These are phyloP conservation scores for Chrysolina oricalcia DNA, from an alignment of 2,888 invertebrate genomes.

Conservation along the genomic window DNA sequence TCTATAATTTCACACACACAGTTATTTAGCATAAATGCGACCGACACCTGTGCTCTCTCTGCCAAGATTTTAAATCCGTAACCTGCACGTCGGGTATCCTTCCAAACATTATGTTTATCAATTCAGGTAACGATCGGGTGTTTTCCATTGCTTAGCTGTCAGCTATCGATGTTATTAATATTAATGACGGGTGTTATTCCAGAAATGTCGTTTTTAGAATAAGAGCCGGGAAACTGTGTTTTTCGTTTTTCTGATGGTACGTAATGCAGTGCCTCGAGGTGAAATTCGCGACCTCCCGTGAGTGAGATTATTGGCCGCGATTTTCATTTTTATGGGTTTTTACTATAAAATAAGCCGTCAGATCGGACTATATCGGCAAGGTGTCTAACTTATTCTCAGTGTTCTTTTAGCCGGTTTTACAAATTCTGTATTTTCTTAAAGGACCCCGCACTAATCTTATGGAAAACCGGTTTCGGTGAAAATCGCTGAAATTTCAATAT, in stretches of 20 bases:
- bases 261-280: constrained; percentile 8
- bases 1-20: constrained; percentile 52
- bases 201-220: constrained; percentile 40
- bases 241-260: constrained; percentile 27
- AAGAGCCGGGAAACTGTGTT: constrained; percentile 26
- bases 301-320: neutral
- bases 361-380: no score
- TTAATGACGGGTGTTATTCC: constrained; percentile 48
- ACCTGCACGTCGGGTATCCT: constrained; percentile 41
- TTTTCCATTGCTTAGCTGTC: constrained; percentile 46
- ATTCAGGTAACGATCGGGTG: constrained; percentile 47
- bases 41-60: constrained; percentile 52
- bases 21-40: constrained; percentile 54
- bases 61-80: constrained; percentile 40
- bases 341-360: no score
- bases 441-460: no score
- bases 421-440: no score
- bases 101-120: constrained; percentile 47
- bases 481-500: no score
- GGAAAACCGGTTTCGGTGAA: no score
- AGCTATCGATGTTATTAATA: constrained; percentile 49
- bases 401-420: no score
- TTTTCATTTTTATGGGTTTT: neutral
- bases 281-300: constrained; percentile 5
- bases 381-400: no score